Percentiles rank a stretch among this genome's conserved stretches.
Evolutionary conservation across 2,888 invertebrate genomes (phyloP).

Genomic region (Rotaria macrura): DNA sequence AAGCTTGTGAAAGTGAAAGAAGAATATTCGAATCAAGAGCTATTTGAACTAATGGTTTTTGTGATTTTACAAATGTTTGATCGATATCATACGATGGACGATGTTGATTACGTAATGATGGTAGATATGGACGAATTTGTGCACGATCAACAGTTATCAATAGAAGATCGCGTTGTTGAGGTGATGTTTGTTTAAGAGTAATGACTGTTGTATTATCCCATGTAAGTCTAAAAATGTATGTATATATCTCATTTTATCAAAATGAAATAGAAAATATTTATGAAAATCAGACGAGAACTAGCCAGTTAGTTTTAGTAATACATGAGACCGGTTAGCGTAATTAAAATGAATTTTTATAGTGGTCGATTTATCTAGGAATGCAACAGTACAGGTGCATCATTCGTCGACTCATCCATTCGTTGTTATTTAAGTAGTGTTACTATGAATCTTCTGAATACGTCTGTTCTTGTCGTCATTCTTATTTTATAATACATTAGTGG

Average conservation of each 20-base stretch:
- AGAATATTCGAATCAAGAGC: not conserved
- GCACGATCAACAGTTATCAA: not conserved
- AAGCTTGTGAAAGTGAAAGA: not conserved
- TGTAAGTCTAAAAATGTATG: not conserved
- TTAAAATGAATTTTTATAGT: too few relatives aligned
- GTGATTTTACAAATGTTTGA: not conserved
- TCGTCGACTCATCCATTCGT: too few relatives aligned
- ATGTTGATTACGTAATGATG: conserved; percentile 11
- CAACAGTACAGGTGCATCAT: too few relatives aligned
- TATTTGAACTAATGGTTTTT: not conserved
- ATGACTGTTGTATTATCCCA: not conserved
- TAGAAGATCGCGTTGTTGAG: not conserved
- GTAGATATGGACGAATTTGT: not conserved
- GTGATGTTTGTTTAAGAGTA: not conserved
- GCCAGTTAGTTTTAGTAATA: too few relatives aligned
- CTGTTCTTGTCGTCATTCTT: too few relatives aligned
- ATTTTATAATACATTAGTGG: too few relatives aligned
- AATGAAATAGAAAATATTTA: too few relatives aligned
- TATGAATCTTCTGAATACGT: too few relatives aligned
- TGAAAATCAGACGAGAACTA: too few relatives aligned
- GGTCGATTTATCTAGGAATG: too few relatives aligned
- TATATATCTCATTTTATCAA: not conserved
- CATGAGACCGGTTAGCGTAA: too few relatives aligned
- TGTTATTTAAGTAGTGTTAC: too few relatives aligned
- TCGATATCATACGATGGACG: not conserved